Percentiles rank a stretch among this genome's conserved stretches.
These are phyloP conservation scores for Manacus vitellinus DNA, from an alignment of 2,113 vertebrate genomes.

Conservation along the genomic window DNA sequence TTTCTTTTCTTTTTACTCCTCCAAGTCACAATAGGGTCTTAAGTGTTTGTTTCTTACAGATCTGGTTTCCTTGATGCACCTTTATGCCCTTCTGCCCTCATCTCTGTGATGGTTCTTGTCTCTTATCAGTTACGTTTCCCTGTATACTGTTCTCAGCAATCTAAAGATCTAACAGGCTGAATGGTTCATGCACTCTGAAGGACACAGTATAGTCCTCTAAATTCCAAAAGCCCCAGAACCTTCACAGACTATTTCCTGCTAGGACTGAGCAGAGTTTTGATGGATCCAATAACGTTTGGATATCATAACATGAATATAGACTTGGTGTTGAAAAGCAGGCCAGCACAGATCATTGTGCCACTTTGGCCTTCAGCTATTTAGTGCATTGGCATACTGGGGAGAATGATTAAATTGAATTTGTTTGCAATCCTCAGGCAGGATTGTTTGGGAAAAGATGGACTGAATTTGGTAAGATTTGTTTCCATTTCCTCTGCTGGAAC, in stretches of 20 bases:
- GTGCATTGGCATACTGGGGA: neutral
- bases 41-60: neutral
- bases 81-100: neutral
- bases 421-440: neutral
- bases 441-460: neutral
- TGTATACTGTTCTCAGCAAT: neutral
- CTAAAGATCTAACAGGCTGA: neutral
- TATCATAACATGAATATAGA: neutral
- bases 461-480: neutral
- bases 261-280: neutral
- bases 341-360: neutral
- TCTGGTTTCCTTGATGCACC: neutral
- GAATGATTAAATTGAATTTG: neutral
- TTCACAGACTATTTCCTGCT: neutral
- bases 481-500: neutral
- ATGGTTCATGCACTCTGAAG: neutral
- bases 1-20: neutral
- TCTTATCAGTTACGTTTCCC: neutral
- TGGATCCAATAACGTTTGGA: accelerated
- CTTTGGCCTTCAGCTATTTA: neutral
- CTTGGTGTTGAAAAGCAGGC: neutral
- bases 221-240: neutral
- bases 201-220: neutral
- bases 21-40: neutral
- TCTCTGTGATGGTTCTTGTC: neutral